Percentiles rank a stretch among this genome's conserved stretches.
These are phyloP conservation scores for Cetoscarus ocellatus DNA, from an alignment of 2,797 vertebrate genomes.

Conservation along the genomic window DNA sequence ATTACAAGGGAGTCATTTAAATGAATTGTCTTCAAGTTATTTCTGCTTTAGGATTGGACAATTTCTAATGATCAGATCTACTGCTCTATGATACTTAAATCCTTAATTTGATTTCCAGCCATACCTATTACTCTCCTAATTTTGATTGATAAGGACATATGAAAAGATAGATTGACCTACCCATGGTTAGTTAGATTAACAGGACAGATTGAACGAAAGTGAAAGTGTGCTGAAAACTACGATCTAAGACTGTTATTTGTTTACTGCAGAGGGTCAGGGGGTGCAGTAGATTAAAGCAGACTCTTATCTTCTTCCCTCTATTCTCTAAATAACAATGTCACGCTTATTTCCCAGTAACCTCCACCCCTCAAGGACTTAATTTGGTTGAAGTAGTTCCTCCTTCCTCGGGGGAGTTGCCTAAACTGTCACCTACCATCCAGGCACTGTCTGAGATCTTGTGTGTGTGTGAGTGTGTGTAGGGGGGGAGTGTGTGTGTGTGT, in stretches of 20 bases:
- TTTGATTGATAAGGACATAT: background rate
- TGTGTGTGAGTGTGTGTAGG: constrained; percentile 20
- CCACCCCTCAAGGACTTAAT: constrained; percentile 55
- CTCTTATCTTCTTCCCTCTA: constrained; percentile 18
- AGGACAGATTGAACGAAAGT: background rate
- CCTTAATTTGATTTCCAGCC: too few species aligned
- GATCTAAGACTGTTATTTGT: background rate
- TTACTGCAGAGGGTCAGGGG: background rate
- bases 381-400: constrained; percentile 57
- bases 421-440: constrained; percentile 59
- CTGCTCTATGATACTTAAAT: too few species aligned
- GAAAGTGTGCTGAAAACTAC: background rate
- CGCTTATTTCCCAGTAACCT: constrained; percentile 49
- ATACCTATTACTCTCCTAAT: too few species aligned
- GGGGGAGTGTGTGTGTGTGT: constrained; percentile 20
- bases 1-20: too few species aligned
- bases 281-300: constrained; percentile 13
- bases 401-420: constrained; percentile 50
- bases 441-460: constrained; percentile 46
- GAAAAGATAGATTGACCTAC: background rate
- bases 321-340: constrained; percentile 60
- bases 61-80: too few species aligned
- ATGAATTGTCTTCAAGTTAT: too few species aligned
- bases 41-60: too few species aligned
- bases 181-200: background rate